Evolutionary conservation across 2,888 invertebrate species (phyloP), one percentile per base, ranked within the genome.

Genomic region (Lasioglossum leucozonium): DNA sequence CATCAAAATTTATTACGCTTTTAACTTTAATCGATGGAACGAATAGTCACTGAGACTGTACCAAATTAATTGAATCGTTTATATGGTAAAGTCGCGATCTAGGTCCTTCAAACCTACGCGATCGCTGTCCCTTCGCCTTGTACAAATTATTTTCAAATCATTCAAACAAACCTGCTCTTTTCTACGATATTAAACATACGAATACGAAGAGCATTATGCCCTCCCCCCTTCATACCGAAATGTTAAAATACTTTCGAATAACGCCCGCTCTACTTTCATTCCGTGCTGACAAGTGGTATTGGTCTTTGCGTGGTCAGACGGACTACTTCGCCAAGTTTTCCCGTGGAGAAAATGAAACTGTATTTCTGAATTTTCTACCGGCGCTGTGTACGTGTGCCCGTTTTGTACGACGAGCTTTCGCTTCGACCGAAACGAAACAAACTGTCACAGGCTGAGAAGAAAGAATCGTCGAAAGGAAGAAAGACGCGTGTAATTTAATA

Each of bases 301-400:
- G 72, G 16, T 16, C 55, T 30, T 0, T 55, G 40, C 26, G 10
- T 73, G 72, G 77, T 72, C 83, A 67, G 83, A 77, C 83, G 18
- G 18, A 5, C 40, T 34, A n/a, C 13, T 4, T 26, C 30, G 10
- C 30, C 8, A 69, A 77, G 18, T 82, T 62, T 22, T 18, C 22
- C 16, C 26, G n/a, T 30, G 10, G 37, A 11, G 40, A 42, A 62
- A 37, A 73, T 55, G 13, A 34, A 79, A 55, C 65, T 67, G n/a
- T 42, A 18, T n/a, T 65, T 72, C 11, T 40, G 40, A 78, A 81
- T 65, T 42, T 40, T 26, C 18, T 4, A 55, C 55, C n/a, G 10
- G 1, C 13, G 1, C 13, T n/a, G 67, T 13, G 67, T 69, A 40
- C 40, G 69, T 69, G 40, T 1, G 13, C 40, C 40, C 40, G 69